phyloP scores from a whole-genome alignment of 2,888 invertebrate species.

The Brenthis ino region DNA sequence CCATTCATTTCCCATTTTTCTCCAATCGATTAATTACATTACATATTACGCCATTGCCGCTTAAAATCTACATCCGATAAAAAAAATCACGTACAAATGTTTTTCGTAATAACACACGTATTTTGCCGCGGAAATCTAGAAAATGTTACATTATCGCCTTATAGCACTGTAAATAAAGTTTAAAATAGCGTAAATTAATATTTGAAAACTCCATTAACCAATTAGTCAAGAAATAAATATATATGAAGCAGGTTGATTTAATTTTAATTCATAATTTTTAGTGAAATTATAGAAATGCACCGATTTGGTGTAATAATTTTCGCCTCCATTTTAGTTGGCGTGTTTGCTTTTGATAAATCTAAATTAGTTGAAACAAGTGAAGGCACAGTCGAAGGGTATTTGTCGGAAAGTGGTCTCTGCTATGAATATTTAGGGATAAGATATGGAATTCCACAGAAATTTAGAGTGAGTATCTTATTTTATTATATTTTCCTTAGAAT shows the following conservation, averaged over 20 bases:
- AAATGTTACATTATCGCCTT: constrained; percentile 8
- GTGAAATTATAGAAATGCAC: constrained; percentile 27
- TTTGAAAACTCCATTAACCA: constrained; percentile 5
- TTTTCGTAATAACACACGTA: constrained; percentile 16
- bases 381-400: constrained; percentile 65
- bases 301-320: constrained; percentile 44
- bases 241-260: constrained; percentile 19
- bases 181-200: neutral
- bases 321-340: constrained; percentile 45
- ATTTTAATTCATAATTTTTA: constrained; percentile 19
- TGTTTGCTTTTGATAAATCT: constrained; percentile 48
- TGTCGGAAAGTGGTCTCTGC: constrained; percentile 58
- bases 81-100: constrained; percentile 26
- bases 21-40: constrained; percentile 11
- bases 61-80: constrained; percentile 23
- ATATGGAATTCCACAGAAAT: constrained; percentile 65
- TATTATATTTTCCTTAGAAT: neutral
- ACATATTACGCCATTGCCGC: neutral
- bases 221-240: constrained; percentile 24
- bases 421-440: constrained; percentile 69
- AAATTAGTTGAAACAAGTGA: constrained; percentile 63
- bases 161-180: neutral
- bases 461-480: constrained; percentile 56
- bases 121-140: neutral
- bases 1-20: neutral